phyloP scores from a whole-genome alignment of 2,797 vertebrate genomes.

The Tympanoctomys barrerae region DNA sequence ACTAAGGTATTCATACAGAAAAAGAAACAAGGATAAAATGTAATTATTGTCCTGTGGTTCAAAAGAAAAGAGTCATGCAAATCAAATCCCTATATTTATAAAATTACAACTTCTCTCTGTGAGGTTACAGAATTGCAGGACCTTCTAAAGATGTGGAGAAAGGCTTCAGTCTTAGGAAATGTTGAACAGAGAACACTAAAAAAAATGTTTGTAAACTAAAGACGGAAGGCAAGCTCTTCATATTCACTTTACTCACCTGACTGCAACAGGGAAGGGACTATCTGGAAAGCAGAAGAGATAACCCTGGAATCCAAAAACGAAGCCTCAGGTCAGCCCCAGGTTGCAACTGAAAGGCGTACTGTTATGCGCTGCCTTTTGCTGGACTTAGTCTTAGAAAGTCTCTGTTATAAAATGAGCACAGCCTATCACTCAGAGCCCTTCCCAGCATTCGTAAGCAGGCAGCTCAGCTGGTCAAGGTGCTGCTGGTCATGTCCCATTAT shows the following conservation, averaged over 20 bases:
- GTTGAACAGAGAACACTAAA: background rate
- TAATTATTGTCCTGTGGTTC: background rate
- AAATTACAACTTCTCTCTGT: background rate
- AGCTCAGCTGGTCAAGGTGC: background rate
- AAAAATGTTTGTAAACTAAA: background rate
- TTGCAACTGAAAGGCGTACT: background rate
- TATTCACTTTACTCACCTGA: background rate
- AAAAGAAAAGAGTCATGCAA: background rate
- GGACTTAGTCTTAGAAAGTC: background rate
- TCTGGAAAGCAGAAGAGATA: background rate
- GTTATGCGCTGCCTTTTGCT: background rate
- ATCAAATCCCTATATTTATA: slow-evolving; percentile 1
- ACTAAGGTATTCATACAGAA: background rate
- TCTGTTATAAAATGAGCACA: background rate
- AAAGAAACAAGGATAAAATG: background rate
- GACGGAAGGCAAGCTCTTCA: background rate
- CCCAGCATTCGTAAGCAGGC: background rate
- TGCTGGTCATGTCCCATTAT: background rate
- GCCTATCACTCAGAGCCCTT: background rate
- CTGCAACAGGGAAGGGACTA: background rate
- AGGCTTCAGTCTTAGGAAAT: background rate
- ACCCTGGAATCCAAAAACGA: background rate
- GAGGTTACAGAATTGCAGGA: background rate
- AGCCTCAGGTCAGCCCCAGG: background rate
- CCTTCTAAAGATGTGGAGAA: background rate